These are phyloP conservation scores for Steinernema carpocapsae DNA, from an alignment of 2,888 invertebrate genomes.

Conservation along the genomic window DNA sequence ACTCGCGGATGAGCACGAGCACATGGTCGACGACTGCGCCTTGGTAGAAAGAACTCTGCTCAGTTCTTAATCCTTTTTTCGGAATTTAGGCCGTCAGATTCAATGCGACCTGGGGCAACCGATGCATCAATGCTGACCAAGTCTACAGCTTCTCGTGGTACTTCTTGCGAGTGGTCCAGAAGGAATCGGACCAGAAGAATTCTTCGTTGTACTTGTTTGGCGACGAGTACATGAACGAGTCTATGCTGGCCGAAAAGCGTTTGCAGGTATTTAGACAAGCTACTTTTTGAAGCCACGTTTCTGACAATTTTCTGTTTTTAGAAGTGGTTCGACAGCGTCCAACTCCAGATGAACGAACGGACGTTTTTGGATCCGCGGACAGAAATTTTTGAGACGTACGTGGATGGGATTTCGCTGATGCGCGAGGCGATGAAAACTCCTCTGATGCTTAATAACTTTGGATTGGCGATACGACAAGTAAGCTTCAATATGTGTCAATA, in stretches of 20 bases:
- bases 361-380: conserved; percentile 17
- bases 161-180: conserved; percentile 18
- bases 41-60: neutral
- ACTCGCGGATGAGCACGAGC: conserved; percentile 7
- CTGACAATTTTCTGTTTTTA: neutral
- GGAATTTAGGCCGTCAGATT: neutral
- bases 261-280: neutral
- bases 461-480: neutral
- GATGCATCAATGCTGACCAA: conserved; percentile 12
- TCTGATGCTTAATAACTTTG: conserved; percentile 19
- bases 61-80: neutral
- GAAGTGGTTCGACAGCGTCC: conserved; percentile 9
- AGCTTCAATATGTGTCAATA: neutral
- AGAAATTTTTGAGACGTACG: conserved; percentile 21
- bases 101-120: conserved; percentile 20
- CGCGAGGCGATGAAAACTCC: conserved; percentile 25
- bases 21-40: neutral
- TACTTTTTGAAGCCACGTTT: too few relatives aligned
- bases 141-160: conserved; percentile 25
- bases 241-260: neutral
- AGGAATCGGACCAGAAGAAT: neutral
- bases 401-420: conserved; percentile 17
- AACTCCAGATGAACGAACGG: conserved; percentile 8
- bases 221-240: conserved; percentile 1
- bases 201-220: conserved; percentile 3